Evolutionary conservation across 2,888 invertebrate genomes (phyloP).

Genomic region (Tubulanus polymorphus): DNA sequence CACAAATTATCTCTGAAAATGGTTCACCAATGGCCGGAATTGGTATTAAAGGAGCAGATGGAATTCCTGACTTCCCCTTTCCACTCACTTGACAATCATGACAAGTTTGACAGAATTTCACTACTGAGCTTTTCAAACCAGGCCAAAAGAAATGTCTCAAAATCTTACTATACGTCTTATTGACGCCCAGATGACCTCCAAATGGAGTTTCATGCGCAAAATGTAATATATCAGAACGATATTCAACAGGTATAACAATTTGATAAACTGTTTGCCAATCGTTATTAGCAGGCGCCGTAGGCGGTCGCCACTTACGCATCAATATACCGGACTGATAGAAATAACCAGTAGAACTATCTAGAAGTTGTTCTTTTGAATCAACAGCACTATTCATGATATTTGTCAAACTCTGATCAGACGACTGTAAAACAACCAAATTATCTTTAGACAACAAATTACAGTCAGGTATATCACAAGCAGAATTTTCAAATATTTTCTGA

Average conservation of each 20-base stretch:
- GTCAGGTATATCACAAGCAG: too few relatives aligned
- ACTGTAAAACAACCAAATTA: too few relatives aligned
- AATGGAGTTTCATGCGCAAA: neutral
- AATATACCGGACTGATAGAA: neutral
- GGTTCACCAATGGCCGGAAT: slow-evolving; percentile 18
- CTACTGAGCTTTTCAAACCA: neutral
- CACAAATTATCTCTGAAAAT: slow-evolving; percentile 18
- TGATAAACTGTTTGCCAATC: neutral
- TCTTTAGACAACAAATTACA: too few relatives aligned
- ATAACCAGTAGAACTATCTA: neutral
- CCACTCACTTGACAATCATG: neutral
- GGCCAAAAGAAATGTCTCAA: slow-evolving; percentile 1
- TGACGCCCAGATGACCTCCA: neutral
- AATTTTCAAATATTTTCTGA: too few relatives aligned
- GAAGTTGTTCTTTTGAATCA: too few relatives aligned
- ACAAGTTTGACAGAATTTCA: neutral
- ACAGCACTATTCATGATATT: too few relatives aligned
- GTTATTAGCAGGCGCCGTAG: neutral
- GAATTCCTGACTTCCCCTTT: neutral
- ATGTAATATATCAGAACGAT: neutral
- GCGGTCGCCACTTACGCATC: slow-evolving; percentile 1
- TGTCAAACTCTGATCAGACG: too few relatives aligned
- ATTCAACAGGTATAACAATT: neutral
- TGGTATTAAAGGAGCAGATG: too few relatives aligned
- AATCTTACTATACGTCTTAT: neutral